Evolutionary conservation across 2,113 vertebrate species (phyloP).

Genomic region (Cyrtonyx montezumae): DNA sequence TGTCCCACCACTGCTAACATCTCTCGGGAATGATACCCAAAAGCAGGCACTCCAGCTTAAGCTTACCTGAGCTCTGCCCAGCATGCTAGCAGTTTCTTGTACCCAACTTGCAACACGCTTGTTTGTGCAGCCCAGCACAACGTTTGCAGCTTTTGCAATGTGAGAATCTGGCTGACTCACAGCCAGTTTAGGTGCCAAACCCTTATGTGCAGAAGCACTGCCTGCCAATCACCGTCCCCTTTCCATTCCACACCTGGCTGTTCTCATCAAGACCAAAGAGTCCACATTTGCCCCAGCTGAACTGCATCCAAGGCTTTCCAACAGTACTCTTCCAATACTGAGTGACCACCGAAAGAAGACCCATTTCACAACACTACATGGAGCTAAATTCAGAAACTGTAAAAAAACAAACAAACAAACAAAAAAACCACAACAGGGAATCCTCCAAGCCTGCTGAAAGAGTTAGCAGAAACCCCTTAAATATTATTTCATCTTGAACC

Average conservation of each 20-base stretch:
- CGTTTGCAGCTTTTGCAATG: slow-evolving; percentile 28
- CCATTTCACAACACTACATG: rapidly evolving
- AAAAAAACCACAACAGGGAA: neutral
- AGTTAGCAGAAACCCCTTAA: neutral
- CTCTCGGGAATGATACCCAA: neutral
- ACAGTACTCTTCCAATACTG: neutral
- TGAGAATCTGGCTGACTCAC: neutral
- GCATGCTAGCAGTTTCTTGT: rapidly evolving
- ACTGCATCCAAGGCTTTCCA: neutral
- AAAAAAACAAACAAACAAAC: neutral
- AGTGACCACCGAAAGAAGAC: neutral
- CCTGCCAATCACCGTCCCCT: neutral
- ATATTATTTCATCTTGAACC: neutral
- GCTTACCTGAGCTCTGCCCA: neutral
- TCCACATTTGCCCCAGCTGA: neutral
- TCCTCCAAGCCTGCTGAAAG: neutral
- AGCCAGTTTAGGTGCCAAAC: neutral
- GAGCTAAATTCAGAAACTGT: neutral
- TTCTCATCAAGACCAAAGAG: slow-evolving; percentile 9
- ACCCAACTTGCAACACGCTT: neutral
- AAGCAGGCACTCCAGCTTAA: neutral
- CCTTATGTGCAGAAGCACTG: neutral
- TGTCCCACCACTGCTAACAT: neutral
- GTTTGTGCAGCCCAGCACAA: neutral
- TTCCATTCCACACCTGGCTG: neutral